These are phyloP conservation scores for Monopterus albus DNA, from an alignment of 2,113 vertebrate species.

Conservation along the genomic window DNA sequence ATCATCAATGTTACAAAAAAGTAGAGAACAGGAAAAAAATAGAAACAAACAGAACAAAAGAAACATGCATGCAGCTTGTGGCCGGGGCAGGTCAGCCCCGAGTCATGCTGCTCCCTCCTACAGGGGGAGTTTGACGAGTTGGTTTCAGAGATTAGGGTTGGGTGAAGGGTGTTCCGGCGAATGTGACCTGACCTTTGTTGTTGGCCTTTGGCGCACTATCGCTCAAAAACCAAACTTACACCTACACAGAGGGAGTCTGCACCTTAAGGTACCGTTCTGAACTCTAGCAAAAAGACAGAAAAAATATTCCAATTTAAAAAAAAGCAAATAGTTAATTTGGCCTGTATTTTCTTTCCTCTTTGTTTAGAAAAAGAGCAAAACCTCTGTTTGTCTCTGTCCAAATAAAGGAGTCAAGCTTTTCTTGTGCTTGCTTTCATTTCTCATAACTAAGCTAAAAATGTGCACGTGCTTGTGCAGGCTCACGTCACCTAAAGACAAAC, in stretches of 20 bases:
- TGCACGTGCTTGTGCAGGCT: conserved; percentile 44
- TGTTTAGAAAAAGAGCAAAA: conserved; percentile 78
- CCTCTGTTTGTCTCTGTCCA: conserved; percentile 62
- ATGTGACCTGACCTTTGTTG: conserved; percentile 37
- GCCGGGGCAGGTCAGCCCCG: conserved; percentile 84
- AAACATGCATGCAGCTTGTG: conserved; percentile 94
- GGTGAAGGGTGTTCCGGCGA: conserved; percentile 36
- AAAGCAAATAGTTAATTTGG: conserved; percentile 58
- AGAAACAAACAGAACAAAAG: conserved; percentile 52
- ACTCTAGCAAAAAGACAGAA: conserved; percentile 78
- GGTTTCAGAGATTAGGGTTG: conserved; percentile 6
- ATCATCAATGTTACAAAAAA: conserved; percentile 83
- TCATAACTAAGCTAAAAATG: conserved; percentile 87
- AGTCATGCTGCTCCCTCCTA: conserved; percentile 95
- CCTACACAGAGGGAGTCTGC: conserved; percentile 82
- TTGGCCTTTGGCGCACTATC: conserved; percentile 35
- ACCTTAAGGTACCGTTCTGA: conserved; percentile 53
- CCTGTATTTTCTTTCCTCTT: conserved; percentile 43
- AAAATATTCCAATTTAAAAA: conserved; percentile 25
- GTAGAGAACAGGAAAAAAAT: conserved; percentile 48
- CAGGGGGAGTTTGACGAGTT: conserved; percentile 83
- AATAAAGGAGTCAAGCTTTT: conserved; percentile 86
- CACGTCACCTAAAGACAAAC: conserved; percentile 25
- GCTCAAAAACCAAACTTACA: conserved; percentile 69
- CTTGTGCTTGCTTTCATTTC: conserved; percentile 90